Evolutionary conservation across 2,888 invertebrate species (phyloP).

Genomic region (Mythimna loreyi): DNA sequence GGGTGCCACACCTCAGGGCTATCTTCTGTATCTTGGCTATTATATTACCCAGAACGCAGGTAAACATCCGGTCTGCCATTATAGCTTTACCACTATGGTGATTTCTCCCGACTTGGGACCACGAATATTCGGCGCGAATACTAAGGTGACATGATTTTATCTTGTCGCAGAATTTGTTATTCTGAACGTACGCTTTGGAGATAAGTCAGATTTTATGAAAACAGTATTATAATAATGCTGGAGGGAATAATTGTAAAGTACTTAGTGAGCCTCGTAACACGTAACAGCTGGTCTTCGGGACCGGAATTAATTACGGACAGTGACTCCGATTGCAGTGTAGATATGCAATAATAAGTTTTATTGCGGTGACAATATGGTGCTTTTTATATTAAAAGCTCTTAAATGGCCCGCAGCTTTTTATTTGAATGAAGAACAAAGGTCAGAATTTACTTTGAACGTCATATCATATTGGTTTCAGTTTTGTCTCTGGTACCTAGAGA

Average conservation of each 20-base stretch:
- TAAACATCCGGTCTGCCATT: slow-evolving; percentile 62
- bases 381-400: slow-evolving; percentile 8
- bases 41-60: slow-evolving; percentile 59
- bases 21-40: slow-evolving; percentile 52
- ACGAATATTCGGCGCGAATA: slow-evolving; percentile 54
- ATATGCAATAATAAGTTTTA: slow-evolving; percentile 32
- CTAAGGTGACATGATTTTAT: slow-evolving; percentile 52
- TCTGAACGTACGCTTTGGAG: slow-evolving; percentile 37
- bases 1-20: slow-evolving; percentile 44
- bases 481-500: slow-evolving; percentile 3
- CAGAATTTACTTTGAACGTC: slow-evolving; percentile 10
- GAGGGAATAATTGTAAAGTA: slow-evolving; percentile 49
- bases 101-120: slow-evolving; percentile 52
- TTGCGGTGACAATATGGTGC: background rate
- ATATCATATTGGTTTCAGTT: slow-evolving; percentile 4
- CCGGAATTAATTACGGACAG: slow-evolving; percentile 38
- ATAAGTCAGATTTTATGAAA: slow-evolving; percentile 55
- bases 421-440: slow-evolving; percentile 19
- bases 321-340: slow-evolving; percentile 28
- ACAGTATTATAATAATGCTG: slow-evolving; percentile 52
- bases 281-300: slow-evolving; percentile 51
- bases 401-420: background rate
- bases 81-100: slow-evolving; percentile 50
- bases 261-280: slow-evolving; percentile 35
- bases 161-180: slow-evolving; percentile 51